These are phyloP conservation scores for Ditula angustiorana DNA, from an alignment of 2,888 invertebrate genomes.

Conservation along the genomic window DNA sequence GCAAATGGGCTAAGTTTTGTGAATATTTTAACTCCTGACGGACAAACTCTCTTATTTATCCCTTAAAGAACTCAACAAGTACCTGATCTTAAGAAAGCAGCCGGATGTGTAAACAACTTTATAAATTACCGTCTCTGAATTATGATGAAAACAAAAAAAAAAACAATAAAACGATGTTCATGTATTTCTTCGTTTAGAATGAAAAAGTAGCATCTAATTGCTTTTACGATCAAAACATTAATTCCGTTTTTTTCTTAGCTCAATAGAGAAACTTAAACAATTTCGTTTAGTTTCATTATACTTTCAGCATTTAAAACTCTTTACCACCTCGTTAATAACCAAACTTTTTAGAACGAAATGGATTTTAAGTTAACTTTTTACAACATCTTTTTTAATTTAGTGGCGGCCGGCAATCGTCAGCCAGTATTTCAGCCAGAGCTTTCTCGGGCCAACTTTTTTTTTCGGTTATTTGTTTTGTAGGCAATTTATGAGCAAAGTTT, in stretches of 20 bases:
- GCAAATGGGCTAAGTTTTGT: slow-evolving; percentile 1
- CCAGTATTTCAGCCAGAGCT: slow-evolving; percentile 11
- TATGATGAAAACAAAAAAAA: too few relatives aligned
- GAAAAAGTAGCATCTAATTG: background rate
- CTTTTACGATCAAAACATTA: background rate
- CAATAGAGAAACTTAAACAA: background rate
- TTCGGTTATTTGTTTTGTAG: slow-evolving; percentile 20
- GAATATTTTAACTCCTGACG: background rate
- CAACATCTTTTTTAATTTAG: slow-evolving; percentile 31
- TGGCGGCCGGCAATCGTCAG: slow-evolving; percentile 17
- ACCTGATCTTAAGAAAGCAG: background rate
- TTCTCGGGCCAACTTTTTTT: slow-evolving; percentile 19
- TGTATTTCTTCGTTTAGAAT: background rate
- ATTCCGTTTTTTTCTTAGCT: background rate
- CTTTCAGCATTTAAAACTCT: too few relatives aligned
- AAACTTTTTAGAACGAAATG: slow-evolving; percentile 20
- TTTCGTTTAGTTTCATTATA: background rate
- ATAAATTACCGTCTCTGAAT: too few relatives aligned
- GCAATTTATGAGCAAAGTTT: slow-evolving; percentile 34
- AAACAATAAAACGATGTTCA: background rate
- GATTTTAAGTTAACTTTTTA: slow-evolving; percentile 30
- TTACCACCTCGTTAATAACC: slow-evolving; percentile 13
- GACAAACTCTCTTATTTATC: background rate
- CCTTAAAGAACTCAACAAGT: too few relatives aligned
- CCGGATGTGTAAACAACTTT: too few relatives aligned